Percentiles rank a stretch among this genome's conserved stretches.
phyloP scores from a whole-genome alignment of 2,888 invertebrate species.

The Caenorhabditis sulstoni region DNA sequence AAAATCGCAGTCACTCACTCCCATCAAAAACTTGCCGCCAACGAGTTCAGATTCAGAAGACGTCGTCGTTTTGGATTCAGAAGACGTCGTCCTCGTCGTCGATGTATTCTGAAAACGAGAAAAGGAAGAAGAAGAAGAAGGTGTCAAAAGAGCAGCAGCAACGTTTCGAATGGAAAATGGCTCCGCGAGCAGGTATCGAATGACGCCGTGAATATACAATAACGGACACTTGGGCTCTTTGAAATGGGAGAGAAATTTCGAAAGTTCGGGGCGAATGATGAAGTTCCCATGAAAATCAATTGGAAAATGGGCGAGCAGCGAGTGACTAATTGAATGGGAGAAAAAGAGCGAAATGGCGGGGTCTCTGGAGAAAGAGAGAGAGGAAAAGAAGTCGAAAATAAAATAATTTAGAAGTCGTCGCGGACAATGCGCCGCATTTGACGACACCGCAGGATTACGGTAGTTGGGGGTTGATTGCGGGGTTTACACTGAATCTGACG shows the following conservation, averaged over 20 bases:
- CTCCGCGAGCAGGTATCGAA: too few relatives aligned
- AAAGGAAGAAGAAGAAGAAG: slow-evolving; percentile 4
- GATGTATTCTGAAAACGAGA: slow-evolving; percentile 6
- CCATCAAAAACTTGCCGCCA: slow-evolving; percentile 38
- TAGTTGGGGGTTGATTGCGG: too few relatives aligned
- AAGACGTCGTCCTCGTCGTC: too few relatives aligned
- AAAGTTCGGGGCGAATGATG: too few relatives aligned
- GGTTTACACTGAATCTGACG: background rate
- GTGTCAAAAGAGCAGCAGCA: too few relatives aligned
- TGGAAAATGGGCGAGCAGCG: slow-evolving; percentile 9
- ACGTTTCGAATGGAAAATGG: too few relatives aligned
- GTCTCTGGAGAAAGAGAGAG: background rate
- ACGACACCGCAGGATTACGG: too few relatives aligned
- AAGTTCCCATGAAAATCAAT: too few relatives aligned
- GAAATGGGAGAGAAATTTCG: too few relatives aligned
- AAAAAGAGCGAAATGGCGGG: background rate
- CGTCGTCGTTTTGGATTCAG: slow-evolving; percentile 7
- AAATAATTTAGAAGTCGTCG: background rate
- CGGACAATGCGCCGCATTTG: background rate
- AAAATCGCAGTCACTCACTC: slow-evolving; percentile 19
- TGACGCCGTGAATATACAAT: too few relatives aligned
- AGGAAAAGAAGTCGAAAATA: background rate
- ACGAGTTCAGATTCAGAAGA: slow-evolving; percentile 32
- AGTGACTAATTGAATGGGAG: slow-evolving; percentile 3
- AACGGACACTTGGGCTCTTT: too few relatives aligned